Evolutionary conservation across 2,888 invertebrate genomes (phyloP), one percentile per base, ranked within the genome.

Genomic region (Drosophila ustulata): DNA sequence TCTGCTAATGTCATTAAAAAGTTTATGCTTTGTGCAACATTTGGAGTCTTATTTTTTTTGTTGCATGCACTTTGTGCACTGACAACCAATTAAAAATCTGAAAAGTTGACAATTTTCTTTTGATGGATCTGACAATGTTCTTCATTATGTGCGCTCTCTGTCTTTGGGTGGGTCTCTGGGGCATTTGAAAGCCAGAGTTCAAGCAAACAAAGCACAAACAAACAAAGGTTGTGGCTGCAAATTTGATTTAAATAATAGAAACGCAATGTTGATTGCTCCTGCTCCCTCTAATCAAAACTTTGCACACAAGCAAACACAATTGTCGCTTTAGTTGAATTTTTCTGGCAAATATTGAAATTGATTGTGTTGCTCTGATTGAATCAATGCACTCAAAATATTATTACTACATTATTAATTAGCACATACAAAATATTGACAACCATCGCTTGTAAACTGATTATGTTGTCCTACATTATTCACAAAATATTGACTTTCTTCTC

Each of bases 1-100:
- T 65, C 56, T 79, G 70, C 72, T 81, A 82, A 88, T 81, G 72
- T 75, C 82, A 85, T 85, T 85, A 80, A 85, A 88, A 85, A 88
- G 75, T 85, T 85, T 71, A 67, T 47, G 63, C 82, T 78, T 79
- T 87, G 77, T 74, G 77, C 75, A 51, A 68, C 53, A 77, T 65
- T 78, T 51, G 71, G 49, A 57, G 45, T 52, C 32, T 57, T n/a
- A n/a, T 39, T 61, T 64, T 61, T 45, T 52, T 46, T 57, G 43
- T 63, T 66, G 63, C 57, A 32, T 80, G 73, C 59, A 46, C 74
- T 71, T 69, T 64, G 49, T 68, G 69, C 75, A 62, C 66, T 59
- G 72, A 53, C 72, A 76, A 59, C 76, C 80, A 83, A 83, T 84
- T 76, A 74, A 87, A 82, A 81, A 32, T 49, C n/a, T 67, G 56